Conservation (phyloP, 2,888 invertebrate species). For the Brachyopa scutellaris region DNA sequence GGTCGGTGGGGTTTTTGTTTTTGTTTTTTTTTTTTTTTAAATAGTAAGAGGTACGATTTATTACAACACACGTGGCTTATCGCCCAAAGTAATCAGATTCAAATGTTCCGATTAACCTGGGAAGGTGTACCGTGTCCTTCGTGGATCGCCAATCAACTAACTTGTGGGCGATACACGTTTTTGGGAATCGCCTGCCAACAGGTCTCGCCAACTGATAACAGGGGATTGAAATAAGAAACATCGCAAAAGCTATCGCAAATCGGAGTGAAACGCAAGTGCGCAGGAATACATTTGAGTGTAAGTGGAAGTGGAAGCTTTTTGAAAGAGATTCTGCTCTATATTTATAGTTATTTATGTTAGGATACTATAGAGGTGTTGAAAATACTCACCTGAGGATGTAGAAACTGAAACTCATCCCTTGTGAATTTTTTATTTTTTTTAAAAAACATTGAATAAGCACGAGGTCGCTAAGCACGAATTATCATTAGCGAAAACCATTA, state of each 20-base stretch:
- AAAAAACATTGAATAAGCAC: no score
- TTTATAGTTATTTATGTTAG: not conserved
- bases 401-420: constrained; percentile 7
- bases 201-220: constrained; percentile 66
- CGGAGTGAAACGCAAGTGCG: constrained; percentile 50
- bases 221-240: not conserved
- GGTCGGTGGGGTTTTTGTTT: not conserved
- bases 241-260: constrained; percentile 25
- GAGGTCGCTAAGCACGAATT: no score
- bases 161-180: constrained; percentile 43
- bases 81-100: not conserved
- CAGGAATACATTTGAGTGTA: constrained; percentile 43
- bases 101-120: not conserved
- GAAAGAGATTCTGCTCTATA: not conserved
- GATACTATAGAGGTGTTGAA: not conserved
- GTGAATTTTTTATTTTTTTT: no score
- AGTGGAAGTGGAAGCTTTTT: constrained; percentile 58
- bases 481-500: no score
- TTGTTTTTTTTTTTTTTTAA: no score
- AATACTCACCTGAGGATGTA: constrained; percentile 13
- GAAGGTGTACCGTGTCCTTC: constrained; percentile 49
- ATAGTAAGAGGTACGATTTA: not conserved
- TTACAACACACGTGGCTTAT: no score
- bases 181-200: constrained; percentile 56
- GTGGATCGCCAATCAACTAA: constrained; percentile 61